Evolutionary conservation across 2,888 invertebrate species (phyloP).

Genomic region (Gortyna flavago): DNA sequence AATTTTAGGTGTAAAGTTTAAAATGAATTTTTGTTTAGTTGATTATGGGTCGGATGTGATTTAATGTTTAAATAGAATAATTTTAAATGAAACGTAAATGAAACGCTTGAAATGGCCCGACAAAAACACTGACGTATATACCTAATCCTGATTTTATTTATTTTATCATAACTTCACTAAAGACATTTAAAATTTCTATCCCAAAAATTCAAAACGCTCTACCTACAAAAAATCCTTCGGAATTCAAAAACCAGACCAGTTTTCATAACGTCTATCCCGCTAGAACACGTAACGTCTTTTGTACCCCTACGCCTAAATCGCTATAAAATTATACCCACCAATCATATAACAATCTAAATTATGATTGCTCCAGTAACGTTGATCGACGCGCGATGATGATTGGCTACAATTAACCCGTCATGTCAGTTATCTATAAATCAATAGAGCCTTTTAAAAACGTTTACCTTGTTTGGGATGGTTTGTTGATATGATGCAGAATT

Average conservation of each 20-base stretch:
- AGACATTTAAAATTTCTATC: not conserved
- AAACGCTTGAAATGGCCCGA: not conserved
- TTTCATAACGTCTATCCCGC: slow-evolving; percentile 32
- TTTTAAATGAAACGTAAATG: not conserved
- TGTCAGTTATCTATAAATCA: slow-evolving; percentile 77
- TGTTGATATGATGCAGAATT: slow-evolving; percentile 7
- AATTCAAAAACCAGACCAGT: slow-evolving; percentile 35
- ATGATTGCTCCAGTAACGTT: slow-evolving; percentile 62
- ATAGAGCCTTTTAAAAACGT: slow-evolving; percentile 63
- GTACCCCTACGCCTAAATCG: slow-evolving; percentile 59
- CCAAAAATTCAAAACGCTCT: not conserved
- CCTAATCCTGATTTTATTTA: not conserved
- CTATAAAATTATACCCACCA: slow-evolving; percentile 67
- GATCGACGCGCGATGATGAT: slow-evolving; percentile 71
- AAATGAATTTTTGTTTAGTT: slow-evolving; percentile 53
- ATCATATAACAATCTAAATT: slow-evolving; percentile 65
- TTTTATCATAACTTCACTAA: no score
- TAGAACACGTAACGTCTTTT: slow-evolving; percentile 51
- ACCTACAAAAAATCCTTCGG: slow-evolving; percentile 30
- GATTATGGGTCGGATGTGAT: slow-evolving; percentile 40
- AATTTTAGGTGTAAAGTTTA: slow-evolving; percentile 64
- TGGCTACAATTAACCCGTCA: slow-evolving; percentile 78
- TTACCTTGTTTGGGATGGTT: slow-evolving; percentile 49
- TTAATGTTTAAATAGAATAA: not conserved
- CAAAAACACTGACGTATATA: not conserved